Evolutionary conservation across 2,797 vertebrate species (phyloP), one percentile per base, ranked within the genome.

Genomic region (Benthosema pterotum): DNA sequence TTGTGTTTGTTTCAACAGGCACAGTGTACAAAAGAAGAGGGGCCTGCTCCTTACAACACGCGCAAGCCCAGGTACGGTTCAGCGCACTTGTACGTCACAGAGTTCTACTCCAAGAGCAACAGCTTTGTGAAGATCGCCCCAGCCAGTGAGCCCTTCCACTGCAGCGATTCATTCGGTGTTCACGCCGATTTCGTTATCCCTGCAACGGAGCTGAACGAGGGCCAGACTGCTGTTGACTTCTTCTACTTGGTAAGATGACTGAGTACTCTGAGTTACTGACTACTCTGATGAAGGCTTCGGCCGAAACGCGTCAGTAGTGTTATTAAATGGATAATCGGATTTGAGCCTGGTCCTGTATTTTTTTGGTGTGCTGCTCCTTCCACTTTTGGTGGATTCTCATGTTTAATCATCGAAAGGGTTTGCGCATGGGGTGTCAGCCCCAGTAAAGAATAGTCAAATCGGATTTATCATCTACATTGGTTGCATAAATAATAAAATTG

Each of bases 61-160:
- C 71, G 71, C 0, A 49, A n/a, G 0, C 70, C 86, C 2, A 48
- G 70, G 0, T 88, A 93, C 56, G 42, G 32, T 0, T 32, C 52
- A 0, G 86, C 70, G 19, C 25, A 47, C 1, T 85, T 77, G n/a
- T 5, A 1, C 0, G 46, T 85, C 12, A 14, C 0, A 0, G 67
- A 75, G 0, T 95, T 95, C 75, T 93, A 94, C 85, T 96, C 96
- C 25, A 76, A 83, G 49, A 95, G 93, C 62, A 90, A 58, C 1
- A 95, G 95, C 64, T 96, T 94, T 61, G 14, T 96, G 72, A 93
- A 86, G 77, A 82, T 97, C 0, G 72, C 79, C 72, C 82, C 79
- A 2, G 62, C 82, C 42, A 46, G 8, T 1, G 66, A 72, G 14
- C 53, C 64, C 18, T 74, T 96, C 50, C 63, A 77, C 28, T 97